Evolutionary conservation across 64 coral and sea anemone species (phyloP).

Genomic region (Actinia tenebrosa): DNA sequence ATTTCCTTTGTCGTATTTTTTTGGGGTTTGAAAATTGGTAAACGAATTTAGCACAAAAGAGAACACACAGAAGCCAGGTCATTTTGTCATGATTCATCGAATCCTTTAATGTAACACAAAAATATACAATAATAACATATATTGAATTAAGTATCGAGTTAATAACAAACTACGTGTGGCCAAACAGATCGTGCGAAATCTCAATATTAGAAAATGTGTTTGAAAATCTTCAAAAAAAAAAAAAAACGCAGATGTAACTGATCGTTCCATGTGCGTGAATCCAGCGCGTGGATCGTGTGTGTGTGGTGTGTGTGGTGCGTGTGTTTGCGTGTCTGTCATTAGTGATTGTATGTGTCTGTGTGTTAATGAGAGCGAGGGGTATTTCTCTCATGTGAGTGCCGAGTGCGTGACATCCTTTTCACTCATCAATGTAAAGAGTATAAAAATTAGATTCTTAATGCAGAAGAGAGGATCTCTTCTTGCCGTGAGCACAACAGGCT

Average conservation of each 20-base stretch:
- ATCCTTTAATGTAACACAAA: conserved; percentile 33
- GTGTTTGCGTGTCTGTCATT: background rate
- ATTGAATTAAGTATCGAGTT: conserved; percentile 6
- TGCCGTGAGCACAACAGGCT: conserved; percentile 74
- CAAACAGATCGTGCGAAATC: conserved; percentile 25
- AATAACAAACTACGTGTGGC: conserved; percentile 23
- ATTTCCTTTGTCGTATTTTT: background rate
- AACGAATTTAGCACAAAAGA: no score
- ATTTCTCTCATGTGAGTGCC: background rate
- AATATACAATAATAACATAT: conserved; percentile 26
- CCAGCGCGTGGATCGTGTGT: background rate
- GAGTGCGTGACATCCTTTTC: conserved; percentile 6
- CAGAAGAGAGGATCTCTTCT: conserved; percentile 81
- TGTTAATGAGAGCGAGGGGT: background rate
- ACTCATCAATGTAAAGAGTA: conserved; percentile 5
- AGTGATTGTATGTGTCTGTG: background rate
- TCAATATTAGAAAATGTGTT: conserved; percentile 26
- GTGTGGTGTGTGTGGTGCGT: background rate
- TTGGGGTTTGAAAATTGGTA: no score
- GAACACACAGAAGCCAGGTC: background rate
- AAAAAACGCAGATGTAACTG: background rate
- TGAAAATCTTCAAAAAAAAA: background rate
- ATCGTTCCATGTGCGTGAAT: background rate
- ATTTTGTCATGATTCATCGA: conserved; percentile 7
- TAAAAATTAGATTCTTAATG: conserved; percentile 36